Evolutionary conservation across 2,888 invertebrate species (phyloP), one percentile per base, ranked within the genome.

Genomic region (Sphaerophoria rueppellii): DNA sequence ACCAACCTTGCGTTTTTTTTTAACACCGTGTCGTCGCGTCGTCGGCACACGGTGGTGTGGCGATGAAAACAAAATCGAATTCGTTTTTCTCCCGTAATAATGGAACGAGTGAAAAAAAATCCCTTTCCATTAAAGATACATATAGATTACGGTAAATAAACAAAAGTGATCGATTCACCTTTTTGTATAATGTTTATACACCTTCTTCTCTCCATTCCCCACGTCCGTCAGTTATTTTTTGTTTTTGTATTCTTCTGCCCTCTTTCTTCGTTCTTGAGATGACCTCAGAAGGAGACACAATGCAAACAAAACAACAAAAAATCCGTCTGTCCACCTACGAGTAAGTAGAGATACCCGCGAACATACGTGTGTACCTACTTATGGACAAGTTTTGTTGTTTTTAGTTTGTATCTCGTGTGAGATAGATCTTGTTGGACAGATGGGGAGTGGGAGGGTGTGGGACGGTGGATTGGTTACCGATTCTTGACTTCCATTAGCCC

Each of bases 111-210:
- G 58, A 65, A 65, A 24, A 48, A 69, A 76, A 80, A 65, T 73
- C 58, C 85, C 85, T 70, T 85, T 85, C 73, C 76, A 73, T 70
- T 63, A 58, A 71, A 75, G 69, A 63, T 85, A 77, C 76, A 77
- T 85, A 81, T 81, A 81, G 85, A 85, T 85, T 81, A 85, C 85
- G 85, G 85, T 85, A 85, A 85, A 85, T 85, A 85, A 85, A 85
- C 81, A 85, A 85, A 85, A 85, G 85, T 85, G 85, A 85, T 85
- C 81, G 85, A 85, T 81, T 81, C 85, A 85, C 76, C 81, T 85
- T 63, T 85, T 73, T 57, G 55, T 77, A 43, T 46, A 48, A 76
- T 85, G 58, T 85, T 73, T 57, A 50, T 77, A 43, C 37, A 48
- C 46, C 50, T 57, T 6, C 46, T 12, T 61, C 24, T 4, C 24